A percentile compares a stretch with the other conserved stretches of the same genome.
phyloP scores from a whole-genome alignment of 2,797 vertebrate species.

The Coracias cyanogaster region DNA sequence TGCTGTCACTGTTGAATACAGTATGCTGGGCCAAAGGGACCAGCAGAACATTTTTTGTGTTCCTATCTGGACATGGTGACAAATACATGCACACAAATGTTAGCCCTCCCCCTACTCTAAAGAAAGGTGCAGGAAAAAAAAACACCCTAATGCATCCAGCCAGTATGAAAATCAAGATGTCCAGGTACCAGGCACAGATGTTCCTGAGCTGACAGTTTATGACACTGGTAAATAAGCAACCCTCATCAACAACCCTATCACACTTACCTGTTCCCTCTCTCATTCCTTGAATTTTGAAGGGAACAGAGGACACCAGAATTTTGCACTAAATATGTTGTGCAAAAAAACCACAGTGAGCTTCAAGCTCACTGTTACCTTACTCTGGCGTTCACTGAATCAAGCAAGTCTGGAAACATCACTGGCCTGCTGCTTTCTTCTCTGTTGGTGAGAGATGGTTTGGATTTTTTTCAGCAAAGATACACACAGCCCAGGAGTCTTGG shows the following conservation, averaged over 20 bases:
- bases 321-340: neutral
- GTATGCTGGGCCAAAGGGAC: neutral
- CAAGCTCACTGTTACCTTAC: neutral
- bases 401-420: neutral
- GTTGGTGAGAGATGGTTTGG: neutral
- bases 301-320: neutral
- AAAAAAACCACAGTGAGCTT: neutral
- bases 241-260: neutral
- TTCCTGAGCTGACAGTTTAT: neutral
- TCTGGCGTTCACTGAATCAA: neutral
- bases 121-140: neutral
- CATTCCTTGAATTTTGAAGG: neutral
- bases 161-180: neutral
- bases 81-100: neutral
- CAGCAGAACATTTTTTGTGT: neutral
- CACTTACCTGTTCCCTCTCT: neutral
- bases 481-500: neutral
- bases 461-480: neutral
- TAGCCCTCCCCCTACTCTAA: neutral
- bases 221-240: neutral
- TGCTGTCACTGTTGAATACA: neutral
- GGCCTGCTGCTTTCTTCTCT: neutral
- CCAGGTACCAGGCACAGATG: neutral
- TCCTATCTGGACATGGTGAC: neutral
- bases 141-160: neutral